Evolutionary conservation across 2,113 vertebrate genomes (phyloP), one percentile per base, ranked within the genome.

Genomic region (Bettongia penicillata): DNA sequence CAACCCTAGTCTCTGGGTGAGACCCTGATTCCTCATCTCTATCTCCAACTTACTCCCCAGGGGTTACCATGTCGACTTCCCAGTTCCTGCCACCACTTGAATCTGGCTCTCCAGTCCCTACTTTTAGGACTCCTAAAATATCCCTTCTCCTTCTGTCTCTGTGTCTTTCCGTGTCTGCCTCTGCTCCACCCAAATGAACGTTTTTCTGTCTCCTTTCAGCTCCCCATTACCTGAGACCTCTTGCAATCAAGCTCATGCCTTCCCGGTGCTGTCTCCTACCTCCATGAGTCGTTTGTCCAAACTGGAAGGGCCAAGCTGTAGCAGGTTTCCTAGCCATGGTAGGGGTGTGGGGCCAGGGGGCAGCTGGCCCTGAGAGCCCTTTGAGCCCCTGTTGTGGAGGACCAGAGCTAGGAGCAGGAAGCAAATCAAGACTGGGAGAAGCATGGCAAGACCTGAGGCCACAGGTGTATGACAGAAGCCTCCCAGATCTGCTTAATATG

Each of bases 401-500:
- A 24, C 77, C 0, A 92, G 77, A 2, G 6, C 93, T 61, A 91
- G 84, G n/a, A 25, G 25, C 31, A 96, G 95, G 1, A 93, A 24
- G 4, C 47, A 26, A 1, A 90, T 25, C 23, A 31, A 26, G 26
- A 97, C 92, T 9, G 31, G 61, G 11, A 37, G 31, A 92, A 91
- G 50, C 1, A 0, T 53, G 2, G 5, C 0, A 3, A 89, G 1
- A 0, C 92, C 68, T 0, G 47, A 23, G 23, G 3, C 31, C 31
- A 3, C 28, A 68, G 3, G 57, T 14, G 31, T 68, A 26, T 61
- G 57, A 37, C 57, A 37, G 11, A 31, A 37, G 61, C 31, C 5
- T 31, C 61, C 31, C 12, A 14, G 31, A 31, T 12, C 12, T n/a
- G 61, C 31, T 37, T 68, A 68, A 68, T 1, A 16, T 6, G 61